Conservation (phyloP, 2,888 invertebrate species). For the Lacanobia wlatinum region DNA sequence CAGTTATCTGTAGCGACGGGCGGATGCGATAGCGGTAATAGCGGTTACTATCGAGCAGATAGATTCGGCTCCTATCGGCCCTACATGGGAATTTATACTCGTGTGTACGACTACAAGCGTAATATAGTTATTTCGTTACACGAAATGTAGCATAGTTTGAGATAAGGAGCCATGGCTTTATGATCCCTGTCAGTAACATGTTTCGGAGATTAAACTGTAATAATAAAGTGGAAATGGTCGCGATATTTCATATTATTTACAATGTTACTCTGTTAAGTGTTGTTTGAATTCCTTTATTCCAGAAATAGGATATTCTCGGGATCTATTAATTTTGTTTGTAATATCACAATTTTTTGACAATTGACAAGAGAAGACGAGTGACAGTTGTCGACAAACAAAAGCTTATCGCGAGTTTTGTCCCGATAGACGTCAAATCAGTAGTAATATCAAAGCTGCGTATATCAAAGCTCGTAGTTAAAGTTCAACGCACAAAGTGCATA, state of each 20-base stretch:
- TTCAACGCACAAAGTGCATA: slow-evolving; percentile 91
- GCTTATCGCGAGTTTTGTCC: slow-evolving; percentile 66
- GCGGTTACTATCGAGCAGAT: slow-evolving; percentile 83
- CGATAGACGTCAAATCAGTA: slow-evolving; percentile 66
- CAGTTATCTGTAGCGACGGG: slow-evolving; percentile 77
- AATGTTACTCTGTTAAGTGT: slow-evolving; percentile 40
- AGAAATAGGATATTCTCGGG: not conserved
- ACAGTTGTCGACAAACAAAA: slow-evolving; percentile 47
- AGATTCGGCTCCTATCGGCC: slow-evolving; percentile 81
- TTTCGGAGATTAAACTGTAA: slow-evolving; percentile 66
- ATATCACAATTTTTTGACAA: not conserved
- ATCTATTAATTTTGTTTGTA: not conserved
- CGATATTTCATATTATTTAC: slow-evolving; percentile 60
- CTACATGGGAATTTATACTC: slow-evolving; percentile 82
- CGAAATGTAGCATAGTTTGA: slow-evolving; percentile 64
- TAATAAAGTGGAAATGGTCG: slow-evolving; percentile 63
- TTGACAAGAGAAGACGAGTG: slow-evolving; percentile 7
- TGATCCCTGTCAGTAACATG: slow-evolving; percentile 66
- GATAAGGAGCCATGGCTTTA: slow-evolving; percentile 64
- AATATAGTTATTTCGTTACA: slow-evolving; percentile 65
- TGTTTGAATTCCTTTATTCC: slow-evolving; percentile 38
- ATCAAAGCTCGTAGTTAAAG: slow-evolving; percentile 86
- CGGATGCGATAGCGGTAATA: slow-evolving; percentile 89
- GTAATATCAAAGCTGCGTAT: slow-evolving; percentile 80
- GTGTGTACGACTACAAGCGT: slow-evolving; percentile 64